Evolutionary conservation across 2,888 invertebrate genomes (phyloP), one percentile per base, ranked within the genome.

Genomic region (Hemicrepidius hirtus): DNA sequence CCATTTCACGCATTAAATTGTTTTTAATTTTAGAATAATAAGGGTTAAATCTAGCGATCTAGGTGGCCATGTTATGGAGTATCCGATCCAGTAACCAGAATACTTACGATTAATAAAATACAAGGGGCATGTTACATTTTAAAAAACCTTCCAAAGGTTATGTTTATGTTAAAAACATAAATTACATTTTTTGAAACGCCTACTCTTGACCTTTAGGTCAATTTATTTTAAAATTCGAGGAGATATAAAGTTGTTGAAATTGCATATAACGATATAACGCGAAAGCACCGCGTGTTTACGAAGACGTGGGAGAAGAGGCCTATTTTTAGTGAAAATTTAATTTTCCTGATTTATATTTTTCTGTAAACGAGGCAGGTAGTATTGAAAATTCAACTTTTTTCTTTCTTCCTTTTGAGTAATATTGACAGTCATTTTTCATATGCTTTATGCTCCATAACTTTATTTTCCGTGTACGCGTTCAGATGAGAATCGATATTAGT

Each of bases 401-500:
- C 13, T 21, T 32, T 37, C 50, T 57, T 37, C 13, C 37, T 32
- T 37, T 64, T 57, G 35, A 60, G 60, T 62, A 68, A 62, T 63
- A 68, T 53, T 55, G 63, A 55, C 68, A 68, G 62, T 62, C 68
- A 63, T 68, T 68, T 68, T 68, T 68, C 68, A 68, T 68, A 44
- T 20, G 60, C 62, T 62, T 62, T 24, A 59, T 67, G 46, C 46
- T 59, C 24, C 59, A 53, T 60, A 63, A 68, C 68, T 68, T 68
- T 63, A 68, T 62, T 68, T 68, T 68, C 68, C 32, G 28, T 63
- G 57, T 68, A 68, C 50, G 62, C 68, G 62, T 55, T 41, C 50
- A 68, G 68, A 63, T 68, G 68, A 55, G 50, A 68, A 68, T 68
- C 68, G 24, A 68, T 68, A 68, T 68, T 68, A 62, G 63, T 68